Conservation (phyloP, 2,888 invertebrate species). For the Keiferia lycopersicella region DNA sequence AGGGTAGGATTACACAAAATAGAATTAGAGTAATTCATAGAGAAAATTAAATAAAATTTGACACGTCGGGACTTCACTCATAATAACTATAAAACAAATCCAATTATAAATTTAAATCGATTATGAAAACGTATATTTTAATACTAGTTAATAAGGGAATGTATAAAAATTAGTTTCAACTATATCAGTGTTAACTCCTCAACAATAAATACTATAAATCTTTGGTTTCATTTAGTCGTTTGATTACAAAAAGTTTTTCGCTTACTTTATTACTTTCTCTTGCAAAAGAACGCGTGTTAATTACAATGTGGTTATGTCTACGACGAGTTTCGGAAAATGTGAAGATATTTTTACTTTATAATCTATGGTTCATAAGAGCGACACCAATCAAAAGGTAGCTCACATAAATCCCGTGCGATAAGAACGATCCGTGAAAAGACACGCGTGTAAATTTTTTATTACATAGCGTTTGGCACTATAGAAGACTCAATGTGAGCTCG, state of each 20-base stretch:
- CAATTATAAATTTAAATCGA: conserved; percentile 32
- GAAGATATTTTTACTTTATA: conserved; percentile 38
- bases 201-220: conserved; percentile 79
- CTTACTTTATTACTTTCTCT: conserved; percentile 43
- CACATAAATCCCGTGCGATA: conserved; percentile 33
- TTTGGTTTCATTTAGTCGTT: conserved; percentile 77
- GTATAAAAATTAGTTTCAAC: conserved; percentile 73
- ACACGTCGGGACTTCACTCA: conserved; percentile 50
- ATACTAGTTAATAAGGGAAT: conserved; percentile 56
- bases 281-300: conserved; percentile 44
- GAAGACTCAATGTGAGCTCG: conserved; percentile 47
- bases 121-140: conserved; percentile 36
- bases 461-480: conserved; percentile 42
- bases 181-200: conserved; percentile 69
- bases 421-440: conserved; percentile 33
- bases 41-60: conserved; percentile 40
- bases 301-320: conserved; percentile 41
- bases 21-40: conserved; percentile 39
- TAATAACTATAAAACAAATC: conserved; percentile 37
- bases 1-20: conserved; percentile 51
- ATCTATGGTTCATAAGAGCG: conserved; percentile 51
- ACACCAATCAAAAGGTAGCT: conserved; percentile 37
- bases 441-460: conserved; percentile 30
- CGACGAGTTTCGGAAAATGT: conserved; percentile 40
- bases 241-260: conserved; percentile 59